A percentile compares a stretch with the other conserved stretches of the same genome.
phyloP scores from a whole-genome alignment of 2,113 vertebrate species.

The Microtus oregoni region DNA sequence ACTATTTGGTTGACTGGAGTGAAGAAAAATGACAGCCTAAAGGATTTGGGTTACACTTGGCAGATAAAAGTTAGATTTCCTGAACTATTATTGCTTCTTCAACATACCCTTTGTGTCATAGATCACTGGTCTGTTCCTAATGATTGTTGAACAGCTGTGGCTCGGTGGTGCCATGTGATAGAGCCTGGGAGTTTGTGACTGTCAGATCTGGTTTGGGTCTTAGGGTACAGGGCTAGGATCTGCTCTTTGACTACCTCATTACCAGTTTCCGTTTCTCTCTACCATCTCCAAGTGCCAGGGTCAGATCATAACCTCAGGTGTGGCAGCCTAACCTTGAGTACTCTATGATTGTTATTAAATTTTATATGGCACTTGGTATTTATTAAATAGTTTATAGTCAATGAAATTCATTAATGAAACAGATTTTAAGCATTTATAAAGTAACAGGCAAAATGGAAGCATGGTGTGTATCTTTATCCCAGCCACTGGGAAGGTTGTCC shows the following conservation, averaged over 20 bases:
- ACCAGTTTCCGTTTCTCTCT: background rate
- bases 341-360: background rate
- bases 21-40: slow-evolving; percentile 12
- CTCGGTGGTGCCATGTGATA: too few species aligned
- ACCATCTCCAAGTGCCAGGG: background rate
- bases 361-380: background rate
- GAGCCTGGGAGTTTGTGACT: background rate
- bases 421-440: slow-evolving; percentile 45
- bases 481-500: background rate
- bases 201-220: background rate
- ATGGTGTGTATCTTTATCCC: background rate
- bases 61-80: slow-evolving; percentile 7
- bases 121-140: background rate
- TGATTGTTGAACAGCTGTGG: background rate
- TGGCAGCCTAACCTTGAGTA: background rate
- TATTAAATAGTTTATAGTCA: slow-evolving; percentile 27
- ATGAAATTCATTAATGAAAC: background rate
- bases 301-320: background rate
- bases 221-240: background rate
- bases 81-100: background rate
- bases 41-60: background rate
- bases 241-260: background rate
- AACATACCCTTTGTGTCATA: background rate
- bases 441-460: background rate
- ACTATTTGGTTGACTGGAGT: background rate